Conservation (phyloP, 1,140 invertebrate species). For the Battus philenor region DNA sequence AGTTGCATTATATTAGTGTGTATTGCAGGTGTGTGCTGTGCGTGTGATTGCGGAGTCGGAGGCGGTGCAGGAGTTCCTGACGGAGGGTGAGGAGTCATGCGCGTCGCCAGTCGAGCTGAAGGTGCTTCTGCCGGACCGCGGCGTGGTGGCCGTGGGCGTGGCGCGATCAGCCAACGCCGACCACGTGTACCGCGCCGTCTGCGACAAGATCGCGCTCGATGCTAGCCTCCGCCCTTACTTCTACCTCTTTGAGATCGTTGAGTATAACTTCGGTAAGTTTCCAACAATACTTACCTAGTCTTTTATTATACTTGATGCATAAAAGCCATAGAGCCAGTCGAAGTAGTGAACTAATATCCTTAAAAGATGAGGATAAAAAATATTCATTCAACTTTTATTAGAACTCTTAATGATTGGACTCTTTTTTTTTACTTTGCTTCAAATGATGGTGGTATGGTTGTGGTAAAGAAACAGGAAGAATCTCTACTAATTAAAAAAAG, state of each 20-base stretch:
- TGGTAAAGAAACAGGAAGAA: too few species aligned
- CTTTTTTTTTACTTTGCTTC: conserved; percentile 9
- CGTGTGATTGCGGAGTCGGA: conserved; percentile 98
- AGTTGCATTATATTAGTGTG: too few species aligned
- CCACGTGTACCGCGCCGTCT: conserved; percentile 93
- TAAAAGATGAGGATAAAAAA: too few species aligned
- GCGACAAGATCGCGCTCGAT: conserved; percentile 89
- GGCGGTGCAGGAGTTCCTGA: conserved; percentile 97
- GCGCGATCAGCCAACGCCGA: conserved; percentile 93
- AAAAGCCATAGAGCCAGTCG: too few species aligned
- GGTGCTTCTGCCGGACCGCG: conserved; percentile 87
- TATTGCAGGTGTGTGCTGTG: conserved; percentile 90
- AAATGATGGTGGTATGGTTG: too few species aligned
- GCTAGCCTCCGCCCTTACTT: conserved; percentile 92
- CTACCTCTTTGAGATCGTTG: conserved; percentile 98
- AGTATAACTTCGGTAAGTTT: conserved; percentile 93
- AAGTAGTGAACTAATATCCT: too few species aligned
- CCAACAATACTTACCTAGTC: too few species aligned
- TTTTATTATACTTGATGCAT: too few species aligned
- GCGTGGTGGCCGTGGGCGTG: conserved; percentile 94
- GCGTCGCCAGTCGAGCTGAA: conserved; percentile 95
- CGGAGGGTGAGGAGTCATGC: conserved; percentile 92
- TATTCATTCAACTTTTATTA: too few species aligned
- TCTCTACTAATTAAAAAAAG: too few species aligned
- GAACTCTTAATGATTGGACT: too few species aligned